Conservation (phyloP, 2,113 vertebrate genomes). For the Ovis canadensis region DNA sequence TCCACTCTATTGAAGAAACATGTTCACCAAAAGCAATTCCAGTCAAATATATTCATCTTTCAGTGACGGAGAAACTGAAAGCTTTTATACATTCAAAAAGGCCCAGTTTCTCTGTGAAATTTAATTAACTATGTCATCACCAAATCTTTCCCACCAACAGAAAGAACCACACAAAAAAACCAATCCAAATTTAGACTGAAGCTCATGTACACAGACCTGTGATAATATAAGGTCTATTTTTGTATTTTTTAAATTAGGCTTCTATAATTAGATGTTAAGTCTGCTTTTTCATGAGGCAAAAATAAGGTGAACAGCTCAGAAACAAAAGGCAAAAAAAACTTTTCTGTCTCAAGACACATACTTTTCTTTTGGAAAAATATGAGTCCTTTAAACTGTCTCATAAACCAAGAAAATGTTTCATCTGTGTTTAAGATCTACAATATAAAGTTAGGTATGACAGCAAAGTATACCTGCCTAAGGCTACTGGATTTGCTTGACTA, state of each 20-base stretch:
- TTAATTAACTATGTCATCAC: not conserved
- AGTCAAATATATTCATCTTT: not conserved
- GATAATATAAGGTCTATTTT: not conserved
- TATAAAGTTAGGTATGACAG: not conserved
- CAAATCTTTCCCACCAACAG: not conserved
- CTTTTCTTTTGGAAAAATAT: not conserved
- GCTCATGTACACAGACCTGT: not conserved
- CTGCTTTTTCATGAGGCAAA: conserved; percentile 12
- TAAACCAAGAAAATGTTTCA: not conserved
- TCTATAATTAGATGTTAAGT: not conserved
- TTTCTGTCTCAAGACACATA: not conserved
- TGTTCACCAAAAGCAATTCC: not conserved
- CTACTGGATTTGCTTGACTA: not conserved
- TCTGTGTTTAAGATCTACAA: not conserved
- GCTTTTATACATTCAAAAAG: not conserved
- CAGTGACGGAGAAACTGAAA: not conserved
- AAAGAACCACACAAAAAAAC: not conserved
- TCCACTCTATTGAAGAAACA: not conserved
- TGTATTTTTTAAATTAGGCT: not conserved
- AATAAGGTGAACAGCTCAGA: not conserved
- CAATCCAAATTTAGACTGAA: not conserved
- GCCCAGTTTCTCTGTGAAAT: not conserved
- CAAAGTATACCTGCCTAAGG: not conserved
- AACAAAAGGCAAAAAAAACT: not conserved
- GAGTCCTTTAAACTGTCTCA: not conserved